A percentile compares a stretch with the other conserved stretches of the same genome.
Evolutionary conservation across 2,113 vertebrate genomes (phyloP).

Genomic region (Okapia johnstoni): DNA sequence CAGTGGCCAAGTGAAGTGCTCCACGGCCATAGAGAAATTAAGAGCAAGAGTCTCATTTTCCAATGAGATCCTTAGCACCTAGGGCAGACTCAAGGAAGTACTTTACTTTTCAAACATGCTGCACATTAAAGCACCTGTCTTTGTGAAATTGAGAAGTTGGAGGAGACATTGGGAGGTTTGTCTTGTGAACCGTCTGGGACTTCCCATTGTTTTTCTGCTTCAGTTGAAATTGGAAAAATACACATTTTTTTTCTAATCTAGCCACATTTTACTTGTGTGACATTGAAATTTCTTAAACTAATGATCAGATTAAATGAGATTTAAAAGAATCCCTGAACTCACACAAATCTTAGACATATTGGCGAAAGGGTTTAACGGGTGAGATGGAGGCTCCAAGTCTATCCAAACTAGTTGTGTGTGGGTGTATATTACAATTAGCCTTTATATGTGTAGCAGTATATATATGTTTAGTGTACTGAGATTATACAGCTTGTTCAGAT

Average conservation of each 20-base stretch:
- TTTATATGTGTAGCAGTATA: neutral
- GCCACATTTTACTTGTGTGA: neutral
- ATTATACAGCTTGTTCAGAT: neutral
- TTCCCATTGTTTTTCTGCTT: neutral
- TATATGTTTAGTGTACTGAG: neutral
- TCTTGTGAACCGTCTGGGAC: neutral
- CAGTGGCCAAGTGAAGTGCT: neutral
- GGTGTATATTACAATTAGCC: neutral
- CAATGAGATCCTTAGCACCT: neutral
- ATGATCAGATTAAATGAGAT: neutral
- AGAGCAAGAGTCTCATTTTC: neutral
- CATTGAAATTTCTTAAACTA: neutral
- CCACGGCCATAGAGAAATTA: neutral
- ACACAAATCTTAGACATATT: neutral
- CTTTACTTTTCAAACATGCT: neutral
- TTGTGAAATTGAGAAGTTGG: neutral
- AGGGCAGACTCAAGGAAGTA: neutral
- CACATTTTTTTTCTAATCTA: neutral
- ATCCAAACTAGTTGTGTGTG: neutral
- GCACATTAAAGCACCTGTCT: neutral
- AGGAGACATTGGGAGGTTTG: neutral
- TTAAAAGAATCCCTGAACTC: neutral
- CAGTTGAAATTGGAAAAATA: neutral
- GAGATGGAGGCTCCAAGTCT: neutral
- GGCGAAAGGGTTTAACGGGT: neutral